A percentile compares a stretch with the other conserved stretches of the same genome.
These are phyloP conservation scores for Paramisgurnus dabryanus DNA, from an alignment of 2,113 vertebrate genomes.

Conservation along the genomic window DNA sequence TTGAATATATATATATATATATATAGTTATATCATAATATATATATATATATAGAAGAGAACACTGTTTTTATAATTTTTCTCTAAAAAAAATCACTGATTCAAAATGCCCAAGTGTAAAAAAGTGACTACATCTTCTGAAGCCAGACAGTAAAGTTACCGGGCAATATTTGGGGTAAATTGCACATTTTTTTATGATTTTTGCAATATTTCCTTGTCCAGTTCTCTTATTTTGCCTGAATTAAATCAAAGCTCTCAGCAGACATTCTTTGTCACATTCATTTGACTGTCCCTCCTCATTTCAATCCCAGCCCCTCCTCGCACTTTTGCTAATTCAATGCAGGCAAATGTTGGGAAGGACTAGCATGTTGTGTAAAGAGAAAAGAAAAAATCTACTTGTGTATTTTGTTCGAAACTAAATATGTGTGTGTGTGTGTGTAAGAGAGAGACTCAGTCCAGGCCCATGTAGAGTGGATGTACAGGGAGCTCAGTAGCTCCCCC, in stretches of 20 bases:
- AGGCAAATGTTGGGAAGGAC: constrained; percentile 79
- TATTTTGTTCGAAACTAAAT: constrained; percentile 67
- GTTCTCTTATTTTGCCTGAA: constrained; percentile 80
- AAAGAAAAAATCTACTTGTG: constrained; percentile 73
- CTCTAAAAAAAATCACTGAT: constrained; percentile 82
- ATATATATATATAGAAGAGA: constrained; percentile 83
- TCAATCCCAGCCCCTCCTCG: constrained; percentile 65
- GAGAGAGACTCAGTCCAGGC: constrained; percentile 80
- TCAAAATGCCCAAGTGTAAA: constrained; percentile 84
- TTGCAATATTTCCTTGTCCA: constrained; percentile 71
- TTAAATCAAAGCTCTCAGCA: constrained; percentile 79
- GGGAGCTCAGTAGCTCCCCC: constrained; percentile 67
- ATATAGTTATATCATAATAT: constrained; percentile 84
- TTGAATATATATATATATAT: constrained; percentile 86
- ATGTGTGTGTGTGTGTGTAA: constrained; percentile 63
- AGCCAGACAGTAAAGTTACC: constrained; percentile 70
- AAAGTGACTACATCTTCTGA: constrained; percentile 79
- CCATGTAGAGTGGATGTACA: constrained; percentile 75
- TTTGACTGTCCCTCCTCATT: constrained; percentile 74
- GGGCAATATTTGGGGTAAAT: constrained; percentile 76
- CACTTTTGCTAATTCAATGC: constrained; percentile 79
- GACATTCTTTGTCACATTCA: constrained; percentile 81
- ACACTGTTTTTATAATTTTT: constrained; percentile 81
- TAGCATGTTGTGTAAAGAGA: constrained; percentile 78
- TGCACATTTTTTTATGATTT: constrained; percentile 70